Evolutionary conservation across 2,113 vertebrate genomes (phyloP), one percentile per base, ranked within the genome.

Genomic region (Dasyprocta punctata): DNA sequence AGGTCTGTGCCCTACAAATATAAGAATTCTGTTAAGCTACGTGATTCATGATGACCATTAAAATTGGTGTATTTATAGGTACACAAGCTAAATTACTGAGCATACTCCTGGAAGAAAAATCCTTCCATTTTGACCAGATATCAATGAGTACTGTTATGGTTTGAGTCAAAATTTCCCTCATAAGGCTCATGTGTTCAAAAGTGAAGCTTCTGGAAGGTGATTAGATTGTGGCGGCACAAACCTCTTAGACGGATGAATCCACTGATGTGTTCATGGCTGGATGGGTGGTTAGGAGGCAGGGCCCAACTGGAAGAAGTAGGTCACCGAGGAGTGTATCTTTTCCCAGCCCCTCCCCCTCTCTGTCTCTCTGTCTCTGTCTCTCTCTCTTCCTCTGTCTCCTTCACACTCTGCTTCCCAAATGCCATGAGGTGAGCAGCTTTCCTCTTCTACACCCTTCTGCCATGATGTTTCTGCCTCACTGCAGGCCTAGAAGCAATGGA

Each of bases 1-100:
- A 81, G 61, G 22, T 63, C 90, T 91, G 26, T 94, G 22, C 28
- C 81, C 49, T 56, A 96, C n/a, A 90, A 94, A 52, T 87, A 38
- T 2, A 93, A 28, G 60, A 89, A 94, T 38, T 49, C 60, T 71
- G 47, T 67, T 92, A 36, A 95, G 94, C 28, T 58, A 41, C 88
- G n/a, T n/a, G 86, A 54, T 94, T 94, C 69, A 60, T 71, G 56
- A 84, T 81, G 22, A 19, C 19, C 11, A 90, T 85, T 71, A 86
- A 83, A 88, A 44, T 10, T 28, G 65, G 17, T 77, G 7, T 75
- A 41, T 90, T 95, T 92, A 38, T 94, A 87, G 93, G 54, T 30
- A 5, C 36, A 88, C 28, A 88, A 80, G 33, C 49, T 95, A 73
- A 82, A 83, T 71, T 90, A 80, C 11, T 52, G 65, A 67, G 41